Evolutionary conservation across 2,797 vertebrate genomes (phyloP).

Genomic region (Erethizon dorsatum): DNA sequence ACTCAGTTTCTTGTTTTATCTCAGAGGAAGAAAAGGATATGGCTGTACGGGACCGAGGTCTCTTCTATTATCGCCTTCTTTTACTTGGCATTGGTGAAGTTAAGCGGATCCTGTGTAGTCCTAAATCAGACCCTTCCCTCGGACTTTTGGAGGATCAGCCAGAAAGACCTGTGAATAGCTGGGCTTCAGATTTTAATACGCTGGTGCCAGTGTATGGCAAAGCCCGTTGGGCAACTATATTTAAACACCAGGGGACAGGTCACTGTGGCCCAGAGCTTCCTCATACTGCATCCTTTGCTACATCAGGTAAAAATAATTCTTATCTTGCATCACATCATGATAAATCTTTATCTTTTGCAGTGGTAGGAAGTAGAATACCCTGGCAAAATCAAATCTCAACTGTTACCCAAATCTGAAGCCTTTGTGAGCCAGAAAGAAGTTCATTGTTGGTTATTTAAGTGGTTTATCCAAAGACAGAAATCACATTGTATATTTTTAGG

Average conservation of each 20-base stretch:
- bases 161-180: constrained; percentile 92
- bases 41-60: constrained; percentile 95
- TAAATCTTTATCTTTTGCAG: neutral
- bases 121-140: constrained; percentile 95
- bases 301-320: constrained; percentile 83
- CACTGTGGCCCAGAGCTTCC: constrained; percentile 55
- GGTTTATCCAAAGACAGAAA: constrained; percentile 24
- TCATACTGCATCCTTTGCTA: constrained; percentile 42
- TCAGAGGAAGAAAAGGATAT: constrained; percentile 96
- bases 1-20: constrained; percentile 61
- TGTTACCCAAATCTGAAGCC: neutral
- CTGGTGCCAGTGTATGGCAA: constrained; percentile 92
- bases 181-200: constrained; percentile 95
- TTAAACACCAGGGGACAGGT: constrained; percentile 82
- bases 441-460: constrained; percentile 38
- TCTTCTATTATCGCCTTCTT: constrained; percentile 97
- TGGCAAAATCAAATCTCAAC: constrained; percentile 25
- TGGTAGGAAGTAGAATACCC: constrained; percentile 17
- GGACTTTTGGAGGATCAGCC: constrained; percentile 93
- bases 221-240: constrained; percentile 86
- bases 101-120: constrained; percentile 92
- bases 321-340: neutral
- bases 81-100: constrained; percentile 92
- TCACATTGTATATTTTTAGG: neutral
- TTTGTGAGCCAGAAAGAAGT: constrained; percentile 50